phyloP scores from a whole-genome alignment of 2,888 invertebrate species.

The Dorcus hopei region DNA sequence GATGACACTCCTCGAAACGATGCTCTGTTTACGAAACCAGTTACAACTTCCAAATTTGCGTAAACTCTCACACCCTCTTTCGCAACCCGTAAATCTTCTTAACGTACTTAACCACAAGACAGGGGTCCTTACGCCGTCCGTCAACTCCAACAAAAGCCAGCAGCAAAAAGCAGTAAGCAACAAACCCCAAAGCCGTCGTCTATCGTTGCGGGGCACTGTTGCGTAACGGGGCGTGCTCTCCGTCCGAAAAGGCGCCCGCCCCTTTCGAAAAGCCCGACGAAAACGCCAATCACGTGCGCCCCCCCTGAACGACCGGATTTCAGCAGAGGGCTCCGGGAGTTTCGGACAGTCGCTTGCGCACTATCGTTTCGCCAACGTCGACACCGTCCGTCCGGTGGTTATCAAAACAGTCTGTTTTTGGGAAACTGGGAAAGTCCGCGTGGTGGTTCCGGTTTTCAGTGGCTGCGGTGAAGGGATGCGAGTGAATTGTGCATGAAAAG shows the following conservation, averaged over 20 bases:
- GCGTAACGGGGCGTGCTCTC: slow-evolving; percentile 10
- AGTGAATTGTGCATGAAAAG: neutral
- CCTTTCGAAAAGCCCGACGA: neutral
- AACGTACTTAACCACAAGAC: neutral
- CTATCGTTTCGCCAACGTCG: slow-evolving; percentile 28
- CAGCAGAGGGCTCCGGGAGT: slow-evolving; percentile 6
- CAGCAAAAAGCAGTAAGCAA: no score
- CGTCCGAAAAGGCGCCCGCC: slow-evolving; percentile 1
- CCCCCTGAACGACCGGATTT: slow-evolving; percentile 14
- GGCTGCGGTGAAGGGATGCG: neutral
- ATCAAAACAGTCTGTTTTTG: neutral
- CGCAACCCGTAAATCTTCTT: neutral
- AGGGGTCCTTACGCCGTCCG: slow-evolving; percentile 11
- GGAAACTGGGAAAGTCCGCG: neutral
- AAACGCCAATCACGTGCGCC: slow-evolving; percentile 10
- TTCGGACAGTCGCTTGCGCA: slow-evolving; percentile 40
- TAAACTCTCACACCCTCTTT: neutral
- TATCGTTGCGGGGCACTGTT: neutral
- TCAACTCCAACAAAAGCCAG: slow-evolving; percentile 12
- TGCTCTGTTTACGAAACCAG: no score
- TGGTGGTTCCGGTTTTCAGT: neutral
- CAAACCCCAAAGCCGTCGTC: neutral
- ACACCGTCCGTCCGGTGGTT: neutral
- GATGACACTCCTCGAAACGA: no score
- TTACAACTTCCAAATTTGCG: no score